A percentile compares a stretch with the other conserved stretches of the same genome.
Evolutionary conservation across 2,113 vertebrate species (phyloP).

Genomic region (Odocoileus hemionus): DNA sequence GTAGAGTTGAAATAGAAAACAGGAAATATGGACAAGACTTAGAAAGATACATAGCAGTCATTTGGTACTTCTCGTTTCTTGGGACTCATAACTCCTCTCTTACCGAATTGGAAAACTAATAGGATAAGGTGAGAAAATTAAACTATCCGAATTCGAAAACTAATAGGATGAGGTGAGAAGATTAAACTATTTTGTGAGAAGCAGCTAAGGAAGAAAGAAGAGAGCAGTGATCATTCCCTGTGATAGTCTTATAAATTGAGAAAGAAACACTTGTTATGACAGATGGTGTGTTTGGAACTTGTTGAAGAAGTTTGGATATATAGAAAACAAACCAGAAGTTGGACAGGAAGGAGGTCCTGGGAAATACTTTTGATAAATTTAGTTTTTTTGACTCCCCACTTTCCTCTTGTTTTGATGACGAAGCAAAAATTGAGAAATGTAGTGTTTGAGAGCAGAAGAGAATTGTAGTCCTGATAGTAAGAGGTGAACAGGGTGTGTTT

Average conservation of each 20-base stretch:
- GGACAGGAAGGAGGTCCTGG: background rate
- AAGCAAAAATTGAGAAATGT: conserved; percentile 16
- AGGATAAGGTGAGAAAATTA: background rate
- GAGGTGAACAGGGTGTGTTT: background rate
- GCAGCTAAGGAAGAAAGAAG: background rate
- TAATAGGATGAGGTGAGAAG: background rate
- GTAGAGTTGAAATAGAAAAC: background rate
- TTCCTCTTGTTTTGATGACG: conserved; percentile 50
- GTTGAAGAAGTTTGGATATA: conserved; percentile 1
- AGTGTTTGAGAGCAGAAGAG: background rate
- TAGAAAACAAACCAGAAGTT: background rate
- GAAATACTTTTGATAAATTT: background rate
- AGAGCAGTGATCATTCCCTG: background rate
- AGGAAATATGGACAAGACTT: background rate
- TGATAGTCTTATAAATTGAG: background rate
- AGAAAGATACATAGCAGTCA: background rate
- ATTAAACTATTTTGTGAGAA: background rate
- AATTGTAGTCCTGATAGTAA: conserved; percentile 6
- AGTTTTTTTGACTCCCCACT: background rate
- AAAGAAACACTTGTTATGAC: background rate
- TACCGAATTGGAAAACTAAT: background rate
- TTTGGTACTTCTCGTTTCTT: background rate
- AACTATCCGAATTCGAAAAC: background rate
- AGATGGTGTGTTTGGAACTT: background rate
- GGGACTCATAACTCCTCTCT: background rate